Base-by-base conservation (phyloP, 2,113 vertebrate genomes). In the Psittacula cyanocephala region DNA sequence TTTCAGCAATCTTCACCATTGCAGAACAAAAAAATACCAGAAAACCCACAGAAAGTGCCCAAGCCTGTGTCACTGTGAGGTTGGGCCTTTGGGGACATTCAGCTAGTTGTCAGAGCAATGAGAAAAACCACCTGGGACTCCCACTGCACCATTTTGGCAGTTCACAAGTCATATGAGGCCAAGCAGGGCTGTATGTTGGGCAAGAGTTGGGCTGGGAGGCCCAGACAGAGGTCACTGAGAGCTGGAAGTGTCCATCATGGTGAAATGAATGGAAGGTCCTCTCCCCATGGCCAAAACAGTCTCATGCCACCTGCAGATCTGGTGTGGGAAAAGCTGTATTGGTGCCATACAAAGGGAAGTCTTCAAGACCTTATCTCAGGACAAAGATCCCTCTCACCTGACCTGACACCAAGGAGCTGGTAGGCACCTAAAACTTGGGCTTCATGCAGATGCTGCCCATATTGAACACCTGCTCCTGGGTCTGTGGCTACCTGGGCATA, bases 71-170 rank as follows among this genome's bases (percentile, higher is more conserved):
- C 59, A 37, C 29, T 6, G 15, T 0, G 2, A 29, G 18, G 33
- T 17, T 46, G 59, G 25, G 46, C 35, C n/a, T 77, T 25, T 4
- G 3, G 39, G 76, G 33, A 43, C 43, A 35, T 60, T 60, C 17
- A 35, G 33, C 62, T 52, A 28, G 1, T 0, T 3, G 14, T n/a
- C 11, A 81, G 55, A 72, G 49, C 33, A n/a, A 44, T 1, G 12
- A 47, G 31, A 74, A 69, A 27, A 69, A 81, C 11, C 33, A 22
- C 11, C 8, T 29, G 39, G 35, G 28, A 50, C 19, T 74, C 60
- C 29, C 31, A 15, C 0, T 0, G 44, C 31, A 69, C n/a, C 0
- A 0, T 72, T 76, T 31, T 43, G 35, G 9, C 16, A 28, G 35
- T 55, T 53, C 16, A 27, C 0, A 5, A 71, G 27, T 12, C 16